Conservation (phyloP, 2,888 invertebrate genomes). For the Parthenolecanium corni region DNA sequence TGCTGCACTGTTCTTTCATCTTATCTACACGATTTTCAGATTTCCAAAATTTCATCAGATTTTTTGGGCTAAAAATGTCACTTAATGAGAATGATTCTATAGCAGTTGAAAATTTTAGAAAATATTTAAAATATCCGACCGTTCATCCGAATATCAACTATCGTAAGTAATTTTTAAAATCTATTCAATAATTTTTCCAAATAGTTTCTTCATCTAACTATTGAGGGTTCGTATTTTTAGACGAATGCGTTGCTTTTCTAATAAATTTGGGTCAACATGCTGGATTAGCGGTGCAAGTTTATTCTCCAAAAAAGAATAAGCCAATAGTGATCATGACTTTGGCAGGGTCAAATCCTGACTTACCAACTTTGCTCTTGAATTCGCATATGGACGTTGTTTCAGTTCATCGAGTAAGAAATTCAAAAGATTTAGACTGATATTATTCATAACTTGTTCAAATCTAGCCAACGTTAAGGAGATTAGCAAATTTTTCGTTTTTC, state of each 20-base stretch:
- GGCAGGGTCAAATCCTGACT: constrained; percentile 57
- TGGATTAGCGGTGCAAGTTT: constrained; percentile 51
- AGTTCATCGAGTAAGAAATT: constrained; percentile 61
- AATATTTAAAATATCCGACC: constrained; percentile 75
- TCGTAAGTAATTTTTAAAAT: constrained; percentile 45
- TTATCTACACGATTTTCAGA: too few relatives aligned
- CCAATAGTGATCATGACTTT: constrained; percentile 77
- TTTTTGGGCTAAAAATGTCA: constrained; percentile 19
- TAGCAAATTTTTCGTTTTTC: too few relatives aligned
- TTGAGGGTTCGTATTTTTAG: constrained; percentile 40
- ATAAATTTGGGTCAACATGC: constrained; percentile 58
- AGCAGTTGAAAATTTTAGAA: constrained; percentile 64
- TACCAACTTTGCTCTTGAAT: constrained; percentile 68
- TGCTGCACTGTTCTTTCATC: too few relatives aligned
- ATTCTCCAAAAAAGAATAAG: constrained; percentile 51
- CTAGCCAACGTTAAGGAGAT: too few relatives aligned
- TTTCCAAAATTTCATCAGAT: too few relatives aligned
- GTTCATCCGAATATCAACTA: constrained; percentile 81
- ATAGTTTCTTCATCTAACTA: too few relatives aligned
- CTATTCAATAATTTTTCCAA: neutral
- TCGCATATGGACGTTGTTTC: constrained; percentile 98
- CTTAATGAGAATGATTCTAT: constrained; percentile 35
- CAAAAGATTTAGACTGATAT: too few relatives aligned
- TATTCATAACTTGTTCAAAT: too few relatives aligned
- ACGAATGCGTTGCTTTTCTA: constrained; percentile 61